These are phyloP conservation scores for Climacteris rufus DNA, from an alignment of 2,113 vertebrate genomes.

Conservation along the genomic window DNA sequence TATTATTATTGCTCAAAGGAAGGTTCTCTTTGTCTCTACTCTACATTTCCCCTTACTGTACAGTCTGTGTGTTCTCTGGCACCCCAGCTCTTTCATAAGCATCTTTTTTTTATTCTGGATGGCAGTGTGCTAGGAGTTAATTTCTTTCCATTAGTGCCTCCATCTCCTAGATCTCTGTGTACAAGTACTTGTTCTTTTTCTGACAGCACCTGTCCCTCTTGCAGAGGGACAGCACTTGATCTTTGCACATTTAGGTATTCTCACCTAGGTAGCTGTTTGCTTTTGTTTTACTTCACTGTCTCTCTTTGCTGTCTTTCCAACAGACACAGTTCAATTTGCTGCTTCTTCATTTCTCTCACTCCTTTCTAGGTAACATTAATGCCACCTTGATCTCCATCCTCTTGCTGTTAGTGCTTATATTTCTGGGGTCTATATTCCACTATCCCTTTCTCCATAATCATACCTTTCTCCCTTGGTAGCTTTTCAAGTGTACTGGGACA, in stretches of 20 bases:
- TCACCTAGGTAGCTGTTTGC: not conserved
- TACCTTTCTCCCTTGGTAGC: not conserved
- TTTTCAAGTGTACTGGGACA: not conserved
- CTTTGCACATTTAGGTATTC: not conserved
- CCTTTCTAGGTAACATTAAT: not conserved
- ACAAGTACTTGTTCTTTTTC: not conserved
- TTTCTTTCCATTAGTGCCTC: not conserved
- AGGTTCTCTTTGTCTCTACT: not conserved
- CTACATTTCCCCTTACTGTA: not conserved
- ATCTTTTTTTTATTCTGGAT: not conserved
- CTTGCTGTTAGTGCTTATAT: not conserved
- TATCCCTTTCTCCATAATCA: not conserved
- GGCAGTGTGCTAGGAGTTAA: not conserved
- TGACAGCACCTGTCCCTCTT: not conserved
- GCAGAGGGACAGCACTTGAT: not conserved
- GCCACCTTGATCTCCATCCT: not conserved
- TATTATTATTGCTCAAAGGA: not conserved
- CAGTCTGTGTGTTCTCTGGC: not conserved
- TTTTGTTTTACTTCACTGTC: not conserved
- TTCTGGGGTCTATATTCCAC: not conserved
- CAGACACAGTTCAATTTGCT: not conserved
- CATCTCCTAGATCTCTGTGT: not conserved
- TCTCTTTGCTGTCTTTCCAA: not conserved
- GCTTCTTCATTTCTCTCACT: not conserved
- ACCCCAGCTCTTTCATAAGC: not conserved